These are phyloP conservation scores for Tridacna crocea DNA, from an alignment of 2,888 invertebrate species.

Conservation along the genomic window DNA sequence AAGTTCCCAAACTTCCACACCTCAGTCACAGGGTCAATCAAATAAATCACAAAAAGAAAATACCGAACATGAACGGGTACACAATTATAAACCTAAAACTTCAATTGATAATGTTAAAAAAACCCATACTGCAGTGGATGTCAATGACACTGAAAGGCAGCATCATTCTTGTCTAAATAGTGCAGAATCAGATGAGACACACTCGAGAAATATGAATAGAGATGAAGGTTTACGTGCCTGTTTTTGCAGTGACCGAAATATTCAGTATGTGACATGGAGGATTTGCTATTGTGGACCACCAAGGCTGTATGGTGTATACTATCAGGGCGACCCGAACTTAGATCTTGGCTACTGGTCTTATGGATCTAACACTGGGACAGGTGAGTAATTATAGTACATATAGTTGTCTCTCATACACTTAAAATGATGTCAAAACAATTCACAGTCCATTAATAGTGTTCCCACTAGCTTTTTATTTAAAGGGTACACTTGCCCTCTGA, in stretches of 20 bases:
- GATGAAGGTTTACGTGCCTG: constrained; percentile 20
- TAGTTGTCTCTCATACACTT: no score
- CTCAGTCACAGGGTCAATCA: neutral
- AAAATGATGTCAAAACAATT: no score
- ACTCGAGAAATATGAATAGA: neutral
- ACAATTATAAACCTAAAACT: neutral
- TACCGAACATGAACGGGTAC: neutral
- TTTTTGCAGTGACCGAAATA: constrained; percentile 35
- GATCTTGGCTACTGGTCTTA: constrained; percentile 58
- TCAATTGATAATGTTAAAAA: neutral
- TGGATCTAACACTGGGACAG: constrained; percentile 45
- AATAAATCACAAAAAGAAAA: neutral
- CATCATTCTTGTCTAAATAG: neutral
- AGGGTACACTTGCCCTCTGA: constrained; percentile 30
- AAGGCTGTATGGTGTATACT: constrained; percentile 25
- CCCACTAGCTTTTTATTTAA: no score
- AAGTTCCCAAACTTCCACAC: neutral
- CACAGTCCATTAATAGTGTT: no score
- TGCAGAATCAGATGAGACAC: neutral
- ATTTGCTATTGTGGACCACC: constrained; percentile 44
- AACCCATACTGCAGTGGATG: neutral
- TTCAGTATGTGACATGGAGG: constrained; percentile 45
- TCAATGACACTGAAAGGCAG: neutral
- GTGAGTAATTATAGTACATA: no score
- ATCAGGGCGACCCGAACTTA: constrained; percentile 33